Base-by-base conservation (phyloP, 2,888 invertebrate species). In the Ophioninae sp. region DNA sequence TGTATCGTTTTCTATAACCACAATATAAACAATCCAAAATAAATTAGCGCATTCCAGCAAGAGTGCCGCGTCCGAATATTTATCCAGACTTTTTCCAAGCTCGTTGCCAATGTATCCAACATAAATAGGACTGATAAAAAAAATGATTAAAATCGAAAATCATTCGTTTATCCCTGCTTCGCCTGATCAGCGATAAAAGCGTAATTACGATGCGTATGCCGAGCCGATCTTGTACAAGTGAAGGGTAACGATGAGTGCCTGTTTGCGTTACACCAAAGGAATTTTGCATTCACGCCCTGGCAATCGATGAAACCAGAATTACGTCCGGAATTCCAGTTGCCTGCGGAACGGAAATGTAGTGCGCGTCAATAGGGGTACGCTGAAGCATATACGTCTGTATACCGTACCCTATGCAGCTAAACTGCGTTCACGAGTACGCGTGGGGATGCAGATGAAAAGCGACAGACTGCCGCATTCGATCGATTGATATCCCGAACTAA, bases 261-360 rank as follows among this genome's bases (percentile, higher is more conserved):
- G 81, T 83, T 85, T 81, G 85, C 75, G 81, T 84, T 73, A 76
- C 77, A 77, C 77, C 82, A 83, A 80, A 85, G 80, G 83, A 74
- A 85, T 86, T 83, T 84, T 21, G 7, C 56, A 57, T 68, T 84
- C 73, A 69, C 39, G 75, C 75, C 75, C 61, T 23, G 67, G 39
- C 75, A 67, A 61, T 67, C 72, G 61, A 23, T 59, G 44, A 50
- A 70, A 59, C 74, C 70, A 75, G 76, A 83, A 81, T 72, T 44
- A 76, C 75, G 70, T 59, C 57, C 75, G 73, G 80, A 81, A 83
- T 83, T 79, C 75, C 59, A 17, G 72, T 81, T 79, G 23, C 72
- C 39, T 69, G 75, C 65, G 70, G 65, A 76, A 79, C 76, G 79
- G 72, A 84, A 61, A 75, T 56, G 37, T 72, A 72, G 37, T 50